Conservation (phyloP, 2,113 vertebrate genomes). For the Oryzias javanicus region DNA sequence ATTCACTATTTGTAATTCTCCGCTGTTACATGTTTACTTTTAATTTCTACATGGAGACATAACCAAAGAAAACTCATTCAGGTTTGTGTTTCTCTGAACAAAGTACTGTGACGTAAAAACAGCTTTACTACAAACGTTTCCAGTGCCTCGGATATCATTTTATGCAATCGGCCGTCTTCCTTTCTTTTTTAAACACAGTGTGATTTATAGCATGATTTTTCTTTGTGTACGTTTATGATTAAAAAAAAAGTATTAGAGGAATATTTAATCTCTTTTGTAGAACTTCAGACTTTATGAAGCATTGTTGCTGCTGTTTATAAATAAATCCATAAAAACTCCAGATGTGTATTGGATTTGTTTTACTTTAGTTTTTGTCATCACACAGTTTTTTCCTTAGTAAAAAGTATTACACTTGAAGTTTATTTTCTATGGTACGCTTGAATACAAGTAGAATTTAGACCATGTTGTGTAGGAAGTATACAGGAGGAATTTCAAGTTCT, state of each 20-base stretch:
- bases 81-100: not conserved
- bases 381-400: not conserved
- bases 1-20: not conserved
- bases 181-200: constrained; percentile 13
- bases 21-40: not conserved
- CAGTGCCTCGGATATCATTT: not conserved
- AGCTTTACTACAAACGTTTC: constrained; percentile 28
- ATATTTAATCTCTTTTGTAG: not conserved
- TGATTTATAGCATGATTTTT: constrained; percentile 3
- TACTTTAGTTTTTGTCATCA: constrained; percentile 17
- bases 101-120: not conserved
- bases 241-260: constrained; percentile 3
- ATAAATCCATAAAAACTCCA: constrained; percentile 36
- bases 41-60: no score
- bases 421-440: no score
- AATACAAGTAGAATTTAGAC: no score
- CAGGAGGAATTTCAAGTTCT: no score
- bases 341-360: constrained; percentile 1
- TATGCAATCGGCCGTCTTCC: constrained; percentile 11
- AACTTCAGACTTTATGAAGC: constrained; percentile 6
- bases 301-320: constrained; percentile 28
- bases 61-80: constrained; percentile 12
- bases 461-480: no score
- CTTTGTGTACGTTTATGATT: constrained; percentile 7
- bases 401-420: no score